These are phyloP conservation scores for Drosophila miranda DNA, from an alignment of 1,140 invertebrate species.

Conservation along the genomic window DNA sequence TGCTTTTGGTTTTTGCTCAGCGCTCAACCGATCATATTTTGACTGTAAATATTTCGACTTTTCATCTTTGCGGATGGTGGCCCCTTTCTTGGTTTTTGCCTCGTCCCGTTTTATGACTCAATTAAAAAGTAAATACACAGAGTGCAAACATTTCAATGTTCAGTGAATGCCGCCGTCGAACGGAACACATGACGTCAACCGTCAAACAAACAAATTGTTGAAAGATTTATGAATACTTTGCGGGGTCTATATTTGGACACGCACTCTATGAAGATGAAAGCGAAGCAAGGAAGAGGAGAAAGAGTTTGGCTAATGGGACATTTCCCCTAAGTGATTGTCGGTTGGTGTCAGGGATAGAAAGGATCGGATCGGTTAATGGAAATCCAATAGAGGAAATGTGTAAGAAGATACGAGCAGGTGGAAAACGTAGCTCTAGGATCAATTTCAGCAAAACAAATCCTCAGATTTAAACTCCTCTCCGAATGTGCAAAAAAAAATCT, in stretches of 20 bases:
- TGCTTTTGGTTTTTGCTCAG: slow-evolving; percentile 1
- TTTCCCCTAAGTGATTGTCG: slow-evolving; percentile 7
- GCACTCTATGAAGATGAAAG: slow-evolving; percentile 49
- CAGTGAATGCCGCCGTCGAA: slow-evolving; percentile 44
- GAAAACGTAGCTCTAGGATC: no score
- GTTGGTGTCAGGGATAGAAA: neutral
- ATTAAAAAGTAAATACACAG: slow-evolving; percentile 68
- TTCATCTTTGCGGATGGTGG: slow-evolving; percentile 39
- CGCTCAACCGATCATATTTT: slow-evolving; percentile 36
- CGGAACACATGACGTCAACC: slow-evolving; percentile 39
- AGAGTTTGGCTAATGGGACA: slow-evolving; percentile 35
- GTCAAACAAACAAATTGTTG: slow-evolving; percentile 47
- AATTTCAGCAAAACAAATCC: no score
- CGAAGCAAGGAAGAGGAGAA: slow-evolving; percentile 12
- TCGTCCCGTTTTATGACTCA: slow-evolving; percentile 63
- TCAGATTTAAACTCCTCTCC: no score
- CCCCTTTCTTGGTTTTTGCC: slow-evolving; percentile 16
- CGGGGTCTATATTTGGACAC: slow-evolving; percentile 31
- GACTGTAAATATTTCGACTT: slow-evolving; percentile 55
- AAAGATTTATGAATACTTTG: slow-evolving; percentile 53
- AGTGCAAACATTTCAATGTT: slow-evolving; percentile 55
- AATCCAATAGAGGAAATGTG: no score
- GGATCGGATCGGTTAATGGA: no score
- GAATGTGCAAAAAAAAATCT: no score
- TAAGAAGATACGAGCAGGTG: no score